Evolutionary conservation across 2,113 vertebrate species (phyloP), one percentile per base, ranked within the genome.

Genomic region (Oncorhynchus clarkii): DNA sequence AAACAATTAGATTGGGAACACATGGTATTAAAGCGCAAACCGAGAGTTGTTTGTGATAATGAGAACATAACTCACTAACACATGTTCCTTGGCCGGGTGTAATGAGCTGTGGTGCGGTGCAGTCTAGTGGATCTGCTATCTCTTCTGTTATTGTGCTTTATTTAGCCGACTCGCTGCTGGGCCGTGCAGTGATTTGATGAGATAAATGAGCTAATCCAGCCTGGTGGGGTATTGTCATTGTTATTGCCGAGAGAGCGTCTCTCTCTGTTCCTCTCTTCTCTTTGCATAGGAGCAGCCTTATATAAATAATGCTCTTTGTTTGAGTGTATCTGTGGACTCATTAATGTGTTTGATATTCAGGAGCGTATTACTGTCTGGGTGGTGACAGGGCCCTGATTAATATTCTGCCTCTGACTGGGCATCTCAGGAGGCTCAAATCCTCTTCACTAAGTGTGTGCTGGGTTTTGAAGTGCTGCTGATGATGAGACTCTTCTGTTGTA

Each of bases 231-330:
- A 64, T 70, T 34, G 78, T 45, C 73, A 74, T 62, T 70, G 77
- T 72, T 73, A 45, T 11, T 45, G 39, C 39, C 39, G 39, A 45
- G 34, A 71, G 69, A 16, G n/a, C 34, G 14, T 39, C n/a, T 51
- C 45, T 67, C 34, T 74, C 24, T 59, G 18, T 39, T 22, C 16
- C 59, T 22, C n/a, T 62, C 76, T 77, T 26, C 65, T 77, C 49
- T 82, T 71, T 82, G 65, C 29, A 82, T 18, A 45, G 12, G 39
- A 45, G 39, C 9, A 45, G 9, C 9, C 39, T 45, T 45, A 45
- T 45, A 90, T 89, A 85, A 91, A 91, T 91, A 88, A 91, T 91
- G 85, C 86, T 80, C 82, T 89, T 91, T 87, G 82, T 90, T 86
- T 83, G 34, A 78, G 77, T 74, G 29, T 78, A 77, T 89, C 82